Percentiles rank a stretch among this genome's conserved stretches.
These are phyloP conservation scores for Philantomba maxwellii DNA, from an alignment of 2,113 vertebrate genomes.

Conservation along the genomic window DNA sequence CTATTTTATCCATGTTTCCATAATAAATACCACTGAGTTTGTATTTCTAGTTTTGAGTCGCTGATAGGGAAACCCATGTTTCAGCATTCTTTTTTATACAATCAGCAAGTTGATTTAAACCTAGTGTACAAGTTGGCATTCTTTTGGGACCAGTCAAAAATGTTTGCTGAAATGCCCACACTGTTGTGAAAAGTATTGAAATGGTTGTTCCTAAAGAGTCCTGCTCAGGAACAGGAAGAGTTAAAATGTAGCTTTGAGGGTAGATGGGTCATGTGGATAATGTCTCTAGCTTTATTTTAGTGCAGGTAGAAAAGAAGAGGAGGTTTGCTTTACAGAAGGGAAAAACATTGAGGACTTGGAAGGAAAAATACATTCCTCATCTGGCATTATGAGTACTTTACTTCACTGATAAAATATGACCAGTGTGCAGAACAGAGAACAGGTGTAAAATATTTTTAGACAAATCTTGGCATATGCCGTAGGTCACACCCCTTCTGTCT, in stretches of 20 bases:
- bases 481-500: slow-evolving; percentile 39
- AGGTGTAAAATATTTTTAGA: slow-evolving; percentile 83
- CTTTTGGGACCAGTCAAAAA: slow-evolving; percentile 70
- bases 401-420: slow-evolving; percentile 80
- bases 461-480: slow-evolving; percentile 62
- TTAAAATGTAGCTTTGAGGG: slow-evolving; percentile 28
- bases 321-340: slow-evolving; percentile 68
- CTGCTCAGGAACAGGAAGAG: background rate
- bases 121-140: slow-evolving; percentile 67
- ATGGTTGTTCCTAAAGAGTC: slow-evolving; percentile 4
- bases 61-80: slow-evolving; percentile 65
- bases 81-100: slow-evolving; percentile 72
- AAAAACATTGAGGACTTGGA: slow-evolving; percentile 72
- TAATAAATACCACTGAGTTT: slow-evolving; percentile 67
- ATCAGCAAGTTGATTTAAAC: slow-evolving; percentile 79
- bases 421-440: slow-evolving; percentile 71
- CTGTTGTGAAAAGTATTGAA: slow-evolving; percentile 65
- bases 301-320: slow-evolving; percentile 57
- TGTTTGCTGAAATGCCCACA: slow-evolving; percentile 60
- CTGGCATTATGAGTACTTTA: slow-evolving; percentile 62
- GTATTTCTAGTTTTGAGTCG: slow-evolving; percentile 69
- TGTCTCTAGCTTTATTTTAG: slow-evolving; percentile 63
- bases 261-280: background rate
- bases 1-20: slow-evolving; percentile 58
- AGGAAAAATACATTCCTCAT: slow-evolving; percentile 70